Conservation (phyloP, 1,140 invertebrate species). For the Watersipora subatra region DNA sequence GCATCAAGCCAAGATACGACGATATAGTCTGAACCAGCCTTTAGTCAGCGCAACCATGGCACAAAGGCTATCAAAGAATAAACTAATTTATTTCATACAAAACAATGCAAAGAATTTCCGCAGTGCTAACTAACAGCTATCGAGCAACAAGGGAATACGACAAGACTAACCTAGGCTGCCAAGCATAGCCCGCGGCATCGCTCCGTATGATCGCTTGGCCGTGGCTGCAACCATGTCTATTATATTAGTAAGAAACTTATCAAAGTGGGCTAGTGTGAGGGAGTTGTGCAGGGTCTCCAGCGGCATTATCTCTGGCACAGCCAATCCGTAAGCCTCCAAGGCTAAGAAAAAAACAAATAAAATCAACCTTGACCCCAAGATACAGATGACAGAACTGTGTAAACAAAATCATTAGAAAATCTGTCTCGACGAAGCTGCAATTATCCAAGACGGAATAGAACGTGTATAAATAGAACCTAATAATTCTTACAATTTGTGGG, state of each 20-base stretch:
- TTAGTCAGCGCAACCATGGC: too few relatives aligned
- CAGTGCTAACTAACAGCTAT: too few relatives aligned
- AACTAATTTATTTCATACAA: too few relatives aligned
- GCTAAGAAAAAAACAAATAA: constrained; percentile 17
- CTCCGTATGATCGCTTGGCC: constrained; percentile 10
- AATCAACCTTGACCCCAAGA: background rate
- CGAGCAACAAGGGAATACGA: too few relatives aligned
- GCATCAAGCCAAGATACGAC: too few relatives aligned
- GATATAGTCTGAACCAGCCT: too few relatives aligned
- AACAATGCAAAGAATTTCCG: too few relatives aligned
- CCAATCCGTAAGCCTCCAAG: constrained; percentile 40
- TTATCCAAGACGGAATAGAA: too few relatives aligned
- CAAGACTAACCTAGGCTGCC: background rate
- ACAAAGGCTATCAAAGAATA: too few relatives aligned
- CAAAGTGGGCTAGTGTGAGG: constrained; percentile 73
- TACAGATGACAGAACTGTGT: background rate
- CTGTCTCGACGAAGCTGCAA: too few relatives aligned
- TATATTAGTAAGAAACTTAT: constrained; percentile 55
- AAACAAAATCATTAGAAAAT: background rate
- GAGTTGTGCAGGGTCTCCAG: constrained; percentile 91
- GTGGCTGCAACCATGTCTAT: constrained; percentile 23
- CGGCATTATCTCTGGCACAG: constrained; percentile 76
- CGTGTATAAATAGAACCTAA: too few relatives aligned
- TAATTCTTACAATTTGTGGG: too few relatives aligned
- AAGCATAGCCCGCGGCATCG: background rate